Evolutionary conservation across 2,797 vertebrate genomes (phyloP).

Genomic region (Falco novaeseelandiae): DNA sequence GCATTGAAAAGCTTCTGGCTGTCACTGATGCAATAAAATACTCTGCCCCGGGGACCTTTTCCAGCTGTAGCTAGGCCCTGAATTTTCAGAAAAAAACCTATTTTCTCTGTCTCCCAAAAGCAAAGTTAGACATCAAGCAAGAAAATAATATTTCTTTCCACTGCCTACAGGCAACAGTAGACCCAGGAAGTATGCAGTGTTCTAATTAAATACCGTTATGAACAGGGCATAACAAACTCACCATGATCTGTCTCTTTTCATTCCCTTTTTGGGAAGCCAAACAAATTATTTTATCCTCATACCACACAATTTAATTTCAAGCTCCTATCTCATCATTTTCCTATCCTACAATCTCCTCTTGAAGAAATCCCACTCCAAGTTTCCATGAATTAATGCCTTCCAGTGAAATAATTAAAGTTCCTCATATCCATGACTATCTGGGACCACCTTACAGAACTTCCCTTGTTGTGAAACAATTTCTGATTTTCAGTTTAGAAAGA

Average conservation of each 20-base stretch:
- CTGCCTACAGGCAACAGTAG: not conserved
- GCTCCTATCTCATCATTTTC: not conserved
- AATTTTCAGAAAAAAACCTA: not conserved
- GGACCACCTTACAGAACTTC: not conserved
- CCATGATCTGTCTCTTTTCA: not conserved
- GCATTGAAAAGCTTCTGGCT: not conserved
- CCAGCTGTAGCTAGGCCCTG: not conserved
- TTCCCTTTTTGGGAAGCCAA: not conserved
- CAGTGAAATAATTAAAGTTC: not conserved
- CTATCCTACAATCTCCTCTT: not conserved
- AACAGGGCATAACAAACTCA: not conserved
- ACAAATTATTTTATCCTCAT: not conserved
- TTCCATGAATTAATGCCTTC: not conserved
- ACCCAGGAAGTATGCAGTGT: not conserved
- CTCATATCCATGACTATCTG: not conserved
- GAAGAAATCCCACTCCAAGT: not conserved
- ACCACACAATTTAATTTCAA: not conserved
- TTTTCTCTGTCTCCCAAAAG: constrained; percentile 21
- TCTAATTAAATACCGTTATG: constrained; percentile 20
- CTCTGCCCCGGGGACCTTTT: not conserved
- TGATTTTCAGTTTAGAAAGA: not conserved
- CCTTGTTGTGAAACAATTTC: not conserved
- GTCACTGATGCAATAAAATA: not conserved
- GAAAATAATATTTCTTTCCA: not conserved
- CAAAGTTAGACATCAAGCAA: not conserved